phyloP scores from a whole-genome alignment of 1,140 invertebrate species.

The Zaprionus camerounensis region DNA sequence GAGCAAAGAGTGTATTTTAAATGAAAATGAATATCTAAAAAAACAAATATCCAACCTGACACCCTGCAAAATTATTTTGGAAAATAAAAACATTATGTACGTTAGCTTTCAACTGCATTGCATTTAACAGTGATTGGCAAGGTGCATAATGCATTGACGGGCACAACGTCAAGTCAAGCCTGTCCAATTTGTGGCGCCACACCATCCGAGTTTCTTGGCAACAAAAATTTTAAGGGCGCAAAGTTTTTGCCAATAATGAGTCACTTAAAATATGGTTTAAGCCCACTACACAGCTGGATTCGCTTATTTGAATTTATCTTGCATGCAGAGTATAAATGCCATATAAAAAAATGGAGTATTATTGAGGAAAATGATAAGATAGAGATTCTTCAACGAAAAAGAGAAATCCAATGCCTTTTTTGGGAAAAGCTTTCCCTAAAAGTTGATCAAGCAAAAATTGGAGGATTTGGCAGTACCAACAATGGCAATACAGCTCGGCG shows the following conservation, averaged over 20 bases:
- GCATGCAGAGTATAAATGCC: not conserved
- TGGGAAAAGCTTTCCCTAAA: not conserved
- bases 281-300: not conserved
- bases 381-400: not conserved
- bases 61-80: not conserved
- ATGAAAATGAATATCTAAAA: constrained; percentile 5
- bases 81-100: not conserved
- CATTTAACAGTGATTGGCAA: constrained; percentile 12
- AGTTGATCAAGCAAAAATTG: too few species aligned
- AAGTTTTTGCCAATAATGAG: not conserved
- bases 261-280: not conserved
- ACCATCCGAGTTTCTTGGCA: too few species aligned
- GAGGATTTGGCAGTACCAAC: not conserved
- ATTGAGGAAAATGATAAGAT: too few species aligned
- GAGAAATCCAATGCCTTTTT: not conserved
- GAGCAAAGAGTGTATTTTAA: not conserved
- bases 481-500: not conserved
- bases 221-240: too few species aligned
- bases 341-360: not conserved
- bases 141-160: not conserved
- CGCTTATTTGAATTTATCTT: not conserved
- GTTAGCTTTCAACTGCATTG: not conserved
- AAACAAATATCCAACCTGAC: too few species aligned
- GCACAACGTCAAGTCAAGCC: not conserved
- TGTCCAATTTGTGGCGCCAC: too few species aligned